Conservation (phyloP, 2,113 vertebrate species). For the Xerus inauris region DNA sequence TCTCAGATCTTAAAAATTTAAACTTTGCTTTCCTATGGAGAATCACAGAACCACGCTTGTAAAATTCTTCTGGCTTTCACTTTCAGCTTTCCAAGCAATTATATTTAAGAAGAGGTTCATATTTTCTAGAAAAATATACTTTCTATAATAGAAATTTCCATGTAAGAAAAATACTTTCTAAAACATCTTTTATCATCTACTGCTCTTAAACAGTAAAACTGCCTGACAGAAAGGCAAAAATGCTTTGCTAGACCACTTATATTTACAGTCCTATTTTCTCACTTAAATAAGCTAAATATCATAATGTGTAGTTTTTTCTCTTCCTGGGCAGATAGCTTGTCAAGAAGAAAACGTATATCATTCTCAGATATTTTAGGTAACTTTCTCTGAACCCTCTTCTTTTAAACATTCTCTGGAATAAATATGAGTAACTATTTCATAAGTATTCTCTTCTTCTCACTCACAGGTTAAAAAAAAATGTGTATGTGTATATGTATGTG, state of each 20-base stretch:
- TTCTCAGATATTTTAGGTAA: neutral
- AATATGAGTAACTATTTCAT: constrained; percentile 19
- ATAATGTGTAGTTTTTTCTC: neutral
- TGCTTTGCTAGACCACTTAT: neutral
- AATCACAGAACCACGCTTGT: constrained; percentile 32
- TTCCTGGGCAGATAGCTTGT: neutral
- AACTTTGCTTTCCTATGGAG: neutral
- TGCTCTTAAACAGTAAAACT: constrained; percentile 33
- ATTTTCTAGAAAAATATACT: neutral
- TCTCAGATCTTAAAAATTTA: constrained; percentile 35
- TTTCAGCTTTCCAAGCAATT: constrained; percentile 54
- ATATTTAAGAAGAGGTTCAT: neutral
- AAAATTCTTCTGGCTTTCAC: constrained; percentile 19
- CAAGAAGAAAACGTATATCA: neutral
- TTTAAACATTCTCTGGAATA: constrained; percentile 33
- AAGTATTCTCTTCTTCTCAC: constrained; percentile 30
- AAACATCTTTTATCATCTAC: neutral
- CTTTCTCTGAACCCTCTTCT: neutral
- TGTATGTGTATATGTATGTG: neutral
- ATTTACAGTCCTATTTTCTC: constrained; percentile 16
- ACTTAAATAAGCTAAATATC: neutral
- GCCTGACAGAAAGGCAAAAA: neutral
- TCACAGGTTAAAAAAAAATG: neutral
- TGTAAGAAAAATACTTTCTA: constrained; percentile 50
- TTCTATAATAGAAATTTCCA: constrained; percentile 55